These are phyloP conservation scores for Ibycter americanus DNA, from an alignment of 2,797 vertebrate genomes.

Conservation along the genomic window DNA sequence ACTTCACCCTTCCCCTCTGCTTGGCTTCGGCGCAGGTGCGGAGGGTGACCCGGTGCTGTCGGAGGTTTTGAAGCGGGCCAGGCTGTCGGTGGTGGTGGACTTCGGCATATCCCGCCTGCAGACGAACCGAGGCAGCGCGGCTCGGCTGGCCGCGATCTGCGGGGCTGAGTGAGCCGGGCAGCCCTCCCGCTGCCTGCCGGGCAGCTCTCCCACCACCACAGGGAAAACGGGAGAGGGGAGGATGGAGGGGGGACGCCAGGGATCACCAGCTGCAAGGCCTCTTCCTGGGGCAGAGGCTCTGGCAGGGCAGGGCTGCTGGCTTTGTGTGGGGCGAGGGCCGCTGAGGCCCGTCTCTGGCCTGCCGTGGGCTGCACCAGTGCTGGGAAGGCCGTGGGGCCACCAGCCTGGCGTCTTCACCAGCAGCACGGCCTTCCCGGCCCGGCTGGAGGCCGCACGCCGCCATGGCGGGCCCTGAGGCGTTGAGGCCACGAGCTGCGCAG, in stretches of 20 bases:
- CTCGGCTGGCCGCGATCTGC: slow-evolving; percentile 75
- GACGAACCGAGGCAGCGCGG: neutral
- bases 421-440: neutral
- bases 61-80: slow-evolving; percentile 80
- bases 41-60: slow-evolving; percentile 79
- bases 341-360: neutral
- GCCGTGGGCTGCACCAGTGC: neutral
- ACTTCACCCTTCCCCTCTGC: neutral
- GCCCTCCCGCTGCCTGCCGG: slow-evolving; percentile 82
- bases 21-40: slow-evolving; percentile 52
- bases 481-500: neutral
- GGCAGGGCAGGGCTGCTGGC: neutral
- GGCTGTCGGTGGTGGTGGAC: slow-evolving; percentile 75
- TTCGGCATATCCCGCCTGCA: slow-evolving; percentile 80
- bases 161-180: slow-evolving; percentile 78
- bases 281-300: no score
- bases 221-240: neutral
- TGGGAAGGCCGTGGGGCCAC: neutral
- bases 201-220: neutral
- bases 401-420: neutral
- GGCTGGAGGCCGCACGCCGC: no score
- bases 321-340: no score
- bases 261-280: neutral
- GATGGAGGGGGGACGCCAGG: neutral
- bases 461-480: neutral